Evolutionary conservation across 2,797 vertebrate species (phyloP).

Genomic region (Danio albolineatus): DNA sequence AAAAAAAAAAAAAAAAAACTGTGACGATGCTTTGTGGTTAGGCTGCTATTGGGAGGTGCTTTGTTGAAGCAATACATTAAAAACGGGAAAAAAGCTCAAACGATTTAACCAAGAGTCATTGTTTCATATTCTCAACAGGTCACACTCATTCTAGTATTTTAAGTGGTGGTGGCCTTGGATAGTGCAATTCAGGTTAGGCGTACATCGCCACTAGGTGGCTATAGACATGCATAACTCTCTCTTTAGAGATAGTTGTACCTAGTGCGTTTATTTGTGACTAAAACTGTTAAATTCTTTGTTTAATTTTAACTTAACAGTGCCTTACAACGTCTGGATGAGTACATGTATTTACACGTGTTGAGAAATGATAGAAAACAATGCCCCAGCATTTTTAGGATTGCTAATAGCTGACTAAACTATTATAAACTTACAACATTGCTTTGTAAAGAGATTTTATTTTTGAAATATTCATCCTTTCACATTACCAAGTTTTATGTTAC

Average conservation of each 20-base stretch:
- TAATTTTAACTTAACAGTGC: slow-evolving; percentile 69
- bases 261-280: slow-evolving; percentile 34
- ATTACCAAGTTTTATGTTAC: slow-evolving; percentile 32
- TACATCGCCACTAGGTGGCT: slow-evolving; percentile 76
- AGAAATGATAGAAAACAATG: slow-evolving; percentile 24
- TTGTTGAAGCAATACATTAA: not conserved
- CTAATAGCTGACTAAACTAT: slow-evolving; percentile 46
- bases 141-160: not conserved
- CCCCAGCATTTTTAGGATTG: slow-evolving; percentile 24
- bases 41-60: not conserved
- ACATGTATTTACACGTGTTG: slow-evolving; percentile 30
- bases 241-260: not conserved
- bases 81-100: not conserved
- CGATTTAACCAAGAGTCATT: not conserved
- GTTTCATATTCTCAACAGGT: not conserved
- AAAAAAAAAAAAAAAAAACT: too few species aligned
- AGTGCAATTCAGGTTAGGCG: not conserved
- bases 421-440: not conserved
- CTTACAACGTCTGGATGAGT: slow-evolving; percentile 75
- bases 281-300: slow-evolving; percentile 50
- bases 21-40: slow-evolving; percentile 1
- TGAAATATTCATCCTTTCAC: slow-evolving; percentile 12
- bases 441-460: slow-evolving; percentile 41
- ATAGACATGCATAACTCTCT: slow-evolving; percentile 65
- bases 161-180: not conserved